phyloP scores from a whole-genome alignment of 2,888 invertebrate genomes.

The Rhyacophila evoluta region DNA sequence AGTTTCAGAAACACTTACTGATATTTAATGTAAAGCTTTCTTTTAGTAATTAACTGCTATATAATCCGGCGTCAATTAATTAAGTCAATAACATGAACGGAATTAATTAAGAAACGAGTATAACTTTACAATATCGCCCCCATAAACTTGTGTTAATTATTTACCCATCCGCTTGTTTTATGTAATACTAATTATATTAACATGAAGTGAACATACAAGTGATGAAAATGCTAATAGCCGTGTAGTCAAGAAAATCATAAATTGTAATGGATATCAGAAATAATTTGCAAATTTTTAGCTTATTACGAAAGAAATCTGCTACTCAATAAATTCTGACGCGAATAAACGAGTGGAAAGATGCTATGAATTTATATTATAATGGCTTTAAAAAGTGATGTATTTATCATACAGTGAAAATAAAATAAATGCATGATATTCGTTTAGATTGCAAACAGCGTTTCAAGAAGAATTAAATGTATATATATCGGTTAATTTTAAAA shows the following conservation, averaged over 20 bases:
- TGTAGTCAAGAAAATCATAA: not conserved
- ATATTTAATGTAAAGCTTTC: constrained; percentile 33
- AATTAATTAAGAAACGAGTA: constrained; percentile 38
- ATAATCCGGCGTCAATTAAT: constrained; percentile 47
- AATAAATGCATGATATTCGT: too few relatives aligned
- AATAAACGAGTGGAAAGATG: too few relatives aligned
- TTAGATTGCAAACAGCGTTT: too few relatives aligned
- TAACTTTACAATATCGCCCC: constrained; percentile 29
- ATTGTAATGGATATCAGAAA: not conserved
- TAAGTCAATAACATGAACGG: constrained; percentile 40
- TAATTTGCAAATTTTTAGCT: not conserved
- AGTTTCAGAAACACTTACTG: constrained; percentile 34
- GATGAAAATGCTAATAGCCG: constrained; percentile 5
- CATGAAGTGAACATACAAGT: constrained; percentile 3
- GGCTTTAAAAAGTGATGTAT: too few relatives aligned
- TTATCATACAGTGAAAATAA: too few relatives aligned
- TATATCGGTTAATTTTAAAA: too few relatives aligned
- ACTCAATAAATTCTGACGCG: not conserved
- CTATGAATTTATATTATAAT: too few relatives aligned
- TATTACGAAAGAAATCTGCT: not conserved
- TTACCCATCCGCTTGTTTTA: constrained; percentile 29
- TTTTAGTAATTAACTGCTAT: constrained; percentile 32
- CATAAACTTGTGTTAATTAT: constrained; percentile 29
- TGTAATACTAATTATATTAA: constrained; percentile 1
- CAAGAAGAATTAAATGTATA: too few relatives aligned